A percentile compares a stretch with the other conserved stretches of the same genome.
Evolutionary conservation across 1,140 invertebrate genomes (phyloP).

Genomic region (Agraylea sexmaculata): DNA sequence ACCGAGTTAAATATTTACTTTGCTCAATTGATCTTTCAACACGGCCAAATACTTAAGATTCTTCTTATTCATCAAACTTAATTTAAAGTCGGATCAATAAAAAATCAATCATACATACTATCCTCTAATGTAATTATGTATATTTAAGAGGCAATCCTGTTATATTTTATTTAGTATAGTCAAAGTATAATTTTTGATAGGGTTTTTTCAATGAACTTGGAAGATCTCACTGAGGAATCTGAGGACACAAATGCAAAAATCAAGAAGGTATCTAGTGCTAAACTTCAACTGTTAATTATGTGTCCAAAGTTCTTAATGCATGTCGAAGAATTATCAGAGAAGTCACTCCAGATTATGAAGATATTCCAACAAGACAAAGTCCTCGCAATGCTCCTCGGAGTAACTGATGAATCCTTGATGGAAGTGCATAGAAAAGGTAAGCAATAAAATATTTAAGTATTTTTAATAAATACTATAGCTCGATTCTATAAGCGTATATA

Average conservation of each 20-base stretch:
- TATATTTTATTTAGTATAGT: conserved; percentile 22
- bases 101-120: conserved; percentile 6
- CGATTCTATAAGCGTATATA: too few relatives aligned
- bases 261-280: conserved; percentile 49
- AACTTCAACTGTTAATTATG: conserved; percentile 65
- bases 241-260: conserved; percentile 41
- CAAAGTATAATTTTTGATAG: too few relatives aligned
- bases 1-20: too few relatives aligned
- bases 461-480: conserved; percentile 29
- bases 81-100: conserved; percentile 24
- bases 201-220: conserved; percentile 57
- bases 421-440: conserved; percentile 45
- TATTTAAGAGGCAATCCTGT: too few relatives aligned
- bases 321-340: conserved; percentile 42
- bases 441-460: conserved; percentile 25
- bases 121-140: too few relatives aligned
- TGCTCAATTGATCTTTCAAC: too few relatives aligned
- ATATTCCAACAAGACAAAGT: conserved; percentile 58
- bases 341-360: conserved; percentile 43
- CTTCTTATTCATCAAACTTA: too few relatives aligned
- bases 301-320: conserved; percentile 60
- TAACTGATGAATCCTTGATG: conserved; percentile 49
- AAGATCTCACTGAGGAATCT: conserved; percentile 49
- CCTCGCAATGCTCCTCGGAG: conserved; percentile 66
- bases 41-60: conserved; percentile 28